Conservation (phyloP, 2,888 invertebrate species). For the Agrochola macilenta region DNA sequence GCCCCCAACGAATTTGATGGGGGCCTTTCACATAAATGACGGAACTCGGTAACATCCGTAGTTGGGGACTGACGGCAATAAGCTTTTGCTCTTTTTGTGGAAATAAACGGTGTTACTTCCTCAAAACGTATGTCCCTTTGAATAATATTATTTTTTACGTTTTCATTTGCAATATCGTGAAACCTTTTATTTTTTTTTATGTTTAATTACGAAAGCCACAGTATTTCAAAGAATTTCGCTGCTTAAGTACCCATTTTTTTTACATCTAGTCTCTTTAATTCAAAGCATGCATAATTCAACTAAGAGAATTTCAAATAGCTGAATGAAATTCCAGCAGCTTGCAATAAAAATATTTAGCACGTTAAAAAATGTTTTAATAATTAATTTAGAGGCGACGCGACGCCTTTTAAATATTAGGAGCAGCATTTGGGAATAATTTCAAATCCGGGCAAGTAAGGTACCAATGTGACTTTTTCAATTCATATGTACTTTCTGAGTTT, state of each 20-base stretch:
- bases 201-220: slow-evolving; percentile 1
- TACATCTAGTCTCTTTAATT: not conserved
- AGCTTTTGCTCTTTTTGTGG: slow-evolving; percentile 47
- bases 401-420: not conserved
- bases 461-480: no score
- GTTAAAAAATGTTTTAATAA: slow-evolving; percentile 14
- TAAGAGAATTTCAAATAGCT: slow-evolving; percentile 16
- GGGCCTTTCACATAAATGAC: slow-evolving; percentile 53
- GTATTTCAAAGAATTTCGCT: not conserved
- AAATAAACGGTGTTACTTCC: slow-evolving; percentile 50
- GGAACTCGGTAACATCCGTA: slow-evolving; percentile 29
- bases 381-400: slow-evolving; percentile 11
- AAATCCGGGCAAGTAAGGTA: no score
- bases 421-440: not conserved
- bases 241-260: not conserved
- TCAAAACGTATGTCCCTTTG: slow-evolving; percentile 31
- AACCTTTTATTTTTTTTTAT: not conserved
- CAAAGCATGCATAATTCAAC: slow-evolving; percentile 21
- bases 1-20: slow-evolving; percentile 55
- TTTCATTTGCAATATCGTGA: slow-evolving; percentile 9
- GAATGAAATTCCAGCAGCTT: slow-evolving; percentile 9
- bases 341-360: slow-evolving; percentile 23
- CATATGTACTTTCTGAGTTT: no score
- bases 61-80: slow-evolving; percentile 44
- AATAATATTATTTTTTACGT: slow-evolving; percentile 50